Evolutionary conservation across 1,140 invertebrate species (phyloP), one percentile per base, ranked within the genome.

Genomic region (Zaprionus capensis): DNA sequence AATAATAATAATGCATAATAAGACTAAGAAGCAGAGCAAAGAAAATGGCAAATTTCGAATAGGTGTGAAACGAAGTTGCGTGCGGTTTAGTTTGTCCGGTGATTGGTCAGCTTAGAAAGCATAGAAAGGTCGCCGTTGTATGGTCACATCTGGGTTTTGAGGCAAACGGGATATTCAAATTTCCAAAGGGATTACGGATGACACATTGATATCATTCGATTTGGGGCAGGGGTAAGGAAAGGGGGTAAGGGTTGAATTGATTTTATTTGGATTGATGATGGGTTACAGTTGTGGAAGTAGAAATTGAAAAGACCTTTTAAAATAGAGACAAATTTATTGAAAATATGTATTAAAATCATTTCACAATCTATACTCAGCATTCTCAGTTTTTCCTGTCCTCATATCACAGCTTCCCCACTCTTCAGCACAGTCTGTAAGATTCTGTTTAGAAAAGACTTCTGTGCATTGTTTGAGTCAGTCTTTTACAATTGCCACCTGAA

Each of bases 11-110:
- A 76, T 22, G 46, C 46, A 51, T 65, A 61, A 71, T 80, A 86
- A 70, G 70, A 80, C 72, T 64, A 74, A 76, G 67, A 46, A 20
- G 55, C 59, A 81, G 70, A 56, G 59, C 51, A 81, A 69, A 70
- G 66, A 84, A 74, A 63, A 75, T 56, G 68, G 65, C 67, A 79
- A 67, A 79, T 81, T 84, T 79, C 63, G 57, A 84, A 72, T 68
- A 88, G 85, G 84, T 88, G 84, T 76, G 78, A 90, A 90, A 71
- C 65, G 53, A 57, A 72, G 67, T 70, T 63, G n/a, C 59, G 68
- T 59, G 49, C 41, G 71, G 28, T 31, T 31, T 31, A 7, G 46
- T 55, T 83, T 77, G 82, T 22, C 20, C 72, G 63, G 51, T 63
- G 61, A 77, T 68, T 77, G 75, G 74, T 78, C 59, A 56, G 24